These are phyloP conservation scores for Xenopus petersii DNA, from an alignment of 2,797 vertebrate species.

Conservation along the genomic window DNA sequence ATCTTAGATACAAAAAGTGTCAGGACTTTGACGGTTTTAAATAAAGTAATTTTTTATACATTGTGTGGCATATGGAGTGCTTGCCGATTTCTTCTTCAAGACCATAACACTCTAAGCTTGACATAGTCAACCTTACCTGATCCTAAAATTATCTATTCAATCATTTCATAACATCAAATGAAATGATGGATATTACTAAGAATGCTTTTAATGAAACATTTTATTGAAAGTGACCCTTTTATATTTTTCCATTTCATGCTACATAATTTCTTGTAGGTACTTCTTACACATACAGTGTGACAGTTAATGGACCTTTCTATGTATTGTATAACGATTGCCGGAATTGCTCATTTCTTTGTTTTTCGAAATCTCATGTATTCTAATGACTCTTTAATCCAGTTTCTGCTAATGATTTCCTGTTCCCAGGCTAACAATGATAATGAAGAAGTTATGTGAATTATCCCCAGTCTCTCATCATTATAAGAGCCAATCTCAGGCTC, in stretches of 20 bases:
- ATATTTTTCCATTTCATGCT: conserved; percentile 7
- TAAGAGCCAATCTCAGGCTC: background rate
- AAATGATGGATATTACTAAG: too few relatives aligned
- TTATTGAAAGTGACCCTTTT: background rate
- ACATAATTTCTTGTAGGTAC: conserved; percentile 16
- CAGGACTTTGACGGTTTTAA: too few relatives aligned
- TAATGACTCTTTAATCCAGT: conserved; percentile 37
- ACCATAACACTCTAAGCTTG: too few relatives aligned
- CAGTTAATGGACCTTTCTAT: conserved; percentile 7
- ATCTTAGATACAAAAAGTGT: too few relatives aligned
- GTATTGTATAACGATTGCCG: conserved; percentile 19
- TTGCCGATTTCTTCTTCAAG: too few relatives aligned
- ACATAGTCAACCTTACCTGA: too few relatives aligned
- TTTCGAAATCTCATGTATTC: conserved; percentile 12
- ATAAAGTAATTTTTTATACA: too few relatives aligned
- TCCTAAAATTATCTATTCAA: too few relatives aligned
- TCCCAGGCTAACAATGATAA: conserved; percentile 35
- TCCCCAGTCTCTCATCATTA: background rate
- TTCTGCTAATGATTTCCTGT: conserved; percentile 43
- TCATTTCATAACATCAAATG: too few relatives aligned
- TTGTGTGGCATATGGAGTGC: too few relatives aligned
- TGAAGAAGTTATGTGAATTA: conserved; percentile 23
- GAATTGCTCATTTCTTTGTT: conserved; percentile 22
- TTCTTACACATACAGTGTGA: conserved; percentile 10
- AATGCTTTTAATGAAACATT: too few relatives aligned